Conservation (phyloP, 1,140 invertebrate genomes). For the Chelonus insularis region DNA sequence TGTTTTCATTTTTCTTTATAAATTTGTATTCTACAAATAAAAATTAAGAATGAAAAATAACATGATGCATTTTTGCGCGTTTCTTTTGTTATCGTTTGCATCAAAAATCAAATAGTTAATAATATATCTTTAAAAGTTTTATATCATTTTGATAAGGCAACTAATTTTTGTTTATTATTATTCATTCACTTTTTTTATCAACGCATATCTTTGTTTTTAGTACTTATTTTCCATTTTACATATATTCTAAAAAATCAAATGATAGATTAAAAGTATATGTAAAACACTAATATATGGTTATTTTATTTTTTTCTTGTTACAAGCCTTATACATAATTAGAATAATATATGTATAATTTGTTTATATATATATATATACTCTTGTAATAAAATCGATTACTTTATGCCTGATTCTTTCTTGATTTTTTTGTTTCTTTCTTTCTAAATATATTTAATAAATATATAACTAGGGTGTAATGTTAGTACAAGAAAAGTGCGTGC, state of each 20-base stretch:
- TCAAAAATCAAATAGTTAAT: constrained; percentile 17
- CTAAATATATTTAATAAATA: constrained; percentile 57
- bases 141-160: constrained; percentile 19
- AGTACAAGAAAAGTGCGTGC: constrained; percentile 60
- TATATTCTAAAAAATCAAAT: constrained; percentile 12
- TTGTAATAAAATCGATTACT: constrained; percentile 60
- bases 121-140: constrained; percentile 12
- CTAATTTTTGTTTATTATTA: constrained; percentile 19
- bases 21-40: constrained; percentile 14
- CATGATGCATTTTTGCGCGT: constrained; percentile 8
- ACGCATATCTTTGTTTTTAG: constrained; percentile 3
- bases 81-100: neutral
- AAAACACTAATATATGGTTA: constrained; percentile 61
- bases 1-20: constrained; percentile 11
- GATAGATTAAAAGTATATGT: constrained; percentile 45
- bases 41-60: constrained; percentile 16
- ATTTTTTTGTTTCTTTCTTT: constrained; percentile 12
- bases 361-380: constrained; percentile 41
- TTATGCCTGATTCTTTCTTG: constrained; percentile 19
- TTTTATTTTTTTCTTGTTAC: constrained; percentile 59
- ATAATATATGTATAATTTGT: constrained; percentile 60
- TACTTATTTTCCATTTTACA: constrained; percentile 13
- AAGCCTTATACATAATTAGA: constrained; percentile 59
- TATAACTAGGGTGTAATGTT: constrained; percentile 55
- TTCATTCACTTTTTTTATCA: neutral